Evolutionary conservation across 2,797 vertebrate genomes (phyloP).

Genomic region (Halcyon badia): DNA sequence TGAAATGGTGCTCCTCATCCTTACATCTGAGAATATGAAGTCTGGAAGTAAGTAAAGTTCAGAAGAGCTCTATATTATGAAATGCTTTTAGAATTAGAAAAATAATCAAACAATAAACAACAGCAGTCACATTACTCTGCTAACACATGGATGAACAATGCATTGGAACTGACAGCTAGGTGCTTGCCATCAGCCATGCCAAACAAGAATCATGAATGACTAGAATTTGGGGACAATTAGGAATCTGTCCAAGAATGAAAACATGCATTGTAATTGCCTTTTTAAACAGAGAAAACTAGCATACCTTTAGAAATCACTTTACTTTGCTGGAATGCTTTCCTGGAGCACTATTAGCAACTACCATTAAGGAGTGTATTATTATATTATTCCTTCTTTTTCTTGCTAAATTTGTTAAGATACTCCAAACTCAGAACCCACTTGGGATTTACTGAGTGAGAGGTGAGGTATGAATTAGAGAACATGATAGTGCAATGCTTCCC

Average conservation of each 20-base stretch:
- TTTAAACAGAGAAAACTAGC: not conserved
- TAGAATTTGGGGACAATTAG: not conserved
- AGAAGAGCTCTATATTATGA: not conserved
- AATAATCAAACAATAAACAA: not conserved
- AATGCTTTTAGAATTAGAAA: not conserved
- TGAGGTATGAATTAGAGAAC: not conserved
- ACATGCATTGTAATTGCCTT: not conserved
- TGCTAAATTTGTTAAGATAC: not conserved
- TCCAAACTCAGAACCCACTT: not conserved
- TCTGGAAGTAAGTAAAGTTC: not conserved
- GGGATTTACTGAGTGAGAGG: conserved; percentile 2
- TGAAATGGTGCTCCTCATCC: not conserved
- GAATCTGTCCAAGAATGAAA: not conserved
- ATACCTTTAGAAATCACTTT: not conserved
- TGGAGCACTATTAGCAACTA: not conserved
- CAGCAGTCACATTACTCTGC: not conserved
- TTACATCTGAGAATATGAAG: not conserved
- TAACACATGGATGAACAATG: not conserved
- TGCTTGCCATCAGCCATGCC: not conserved
- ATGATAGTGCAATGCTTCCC: not conserved
- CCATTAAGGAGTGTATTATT: not conserved
- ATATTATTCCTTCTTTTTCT: not conserved
- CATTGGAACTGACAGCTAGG: not conserved
- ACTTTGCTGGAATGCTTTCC: not conserved
- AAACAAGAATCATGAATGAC: not conserved